Conservation (phyloP, 2,888 invertebrate genomes). For the Itoplectis maculator region DNA sequence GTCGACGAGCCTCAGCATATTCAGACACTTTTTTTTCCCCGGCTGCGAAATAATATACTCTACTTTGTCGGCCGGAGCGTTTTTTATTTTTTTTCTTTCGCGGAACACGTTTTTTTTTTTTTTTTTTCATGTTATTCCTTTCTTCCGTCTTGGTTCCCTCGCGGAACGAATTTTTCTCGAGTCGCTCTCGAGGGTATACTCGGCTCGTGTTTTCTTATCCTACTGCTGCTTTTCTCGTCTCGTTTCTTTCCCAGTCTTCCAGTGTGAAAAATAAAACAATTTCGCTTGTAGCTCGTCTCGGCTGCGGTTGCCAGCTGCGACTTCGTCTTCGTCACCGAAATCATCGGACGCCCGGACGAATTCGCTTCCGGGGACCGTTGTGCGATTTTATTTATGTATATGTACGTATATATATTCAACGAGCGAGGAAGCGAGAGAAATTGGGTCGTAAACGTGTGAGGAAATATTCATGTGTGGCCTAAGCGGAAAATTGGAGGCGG, state of each 20-base stretch:
- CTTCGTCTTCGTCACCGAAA: not conserved
- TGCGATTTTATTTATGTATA: slow-evolving; percentile 42
- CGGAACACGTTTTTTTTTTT: slow-evolving; percentile 33
- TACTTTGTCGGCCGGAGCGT: slow-evolving; percentile 37
- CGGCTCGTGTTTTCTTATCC: too few relatives aligned
- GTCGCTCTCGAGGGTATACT: not conserved
- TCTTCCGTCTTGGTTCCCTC: slow-evolving; percentile 8
- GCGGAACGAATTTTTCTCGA: slow-evolving; percentile 4
- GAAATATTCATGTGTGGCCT: slow-evolving; percentile 47
- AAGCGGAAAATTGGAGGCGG: slow-evolving; percentile 2
- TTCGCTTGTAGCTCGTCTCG: slow-evolving; percentile 7
- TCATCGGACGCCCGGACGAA: not conserved
- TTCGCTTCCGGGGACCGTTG: slow-evolving; percentile 5
- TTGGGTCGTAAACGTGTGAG: not conserved
- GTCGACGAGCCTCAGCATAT: slow-evolving; percentile 53
- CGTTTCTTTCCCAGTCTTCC: not conserved
- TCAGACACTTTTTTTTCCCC: slow-evolving; percentile 41
- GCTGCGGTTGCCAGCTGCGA: slow-evolving; percentile 1
- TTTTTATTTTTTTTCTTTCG: slow-evolving; percentile 13
- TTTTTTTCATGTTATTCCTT: too few relatives aligned
- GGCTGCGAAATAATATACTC: slow-evolving; percentile 52
- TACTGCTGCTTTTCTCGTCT: slow-evolving; percentile 14
- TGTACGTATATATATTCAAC: not conserved
- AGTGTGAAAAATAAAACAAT: slow-evolving; percentile 33
- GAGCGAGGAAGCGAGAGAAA: slow-evolving; percentile 4